Evolutionary conservation across 2,888 invertebrate species (phyloP), one percentile per base, ranked within the genome.

Genomic region (Phengaris alcon): DNA sequence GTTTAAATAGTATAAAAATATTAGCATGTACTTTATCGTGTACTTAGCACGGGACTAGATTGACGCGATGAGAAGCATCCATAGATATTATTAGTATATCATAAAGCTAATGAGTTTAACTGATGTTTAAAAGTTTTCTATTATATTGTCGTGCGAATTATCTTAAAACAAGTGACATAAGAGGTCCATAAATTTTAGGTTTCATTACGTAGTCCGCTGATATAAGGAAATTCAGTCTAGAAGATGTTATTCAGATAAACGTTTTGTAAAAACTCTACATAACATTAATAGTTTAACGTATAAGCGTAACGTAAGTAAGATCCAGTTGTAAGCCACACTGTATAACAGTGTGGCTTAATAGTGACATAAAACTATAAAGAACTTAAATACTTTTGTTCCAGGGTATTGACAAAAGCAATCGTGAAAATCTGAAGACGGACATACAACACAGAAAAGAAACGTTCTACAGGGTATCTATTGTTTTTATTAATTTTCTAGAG

Each of bases 391-490:
- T 15, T 74, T 91, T 93, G 91, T 91, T 92, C 5, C 89, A 93
- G 93, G 86, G 87, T 81, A 93, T 90, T 87, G 92, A 90, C 78
- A 92, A 88, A 79, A 90, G 84, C 76, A 90, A 93, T 80, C 86
- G 93, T 77, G 93, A 91, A 84, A 88, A 89, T 87, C 83, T 93
- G 79, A 93, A 91, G 86, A 93, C 93, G 78, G 92, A 92, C 74
- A 93, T 93, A 87, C 92, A 92, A 80, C 93, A 93, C 82, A 88
- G 93, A 79, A 93, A 93, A 84, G 93, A 93, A 89, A 93, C 90
- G 64, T 93, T 88, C 82, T 93, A 93, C 77, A 88, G 93, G 85
- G 93, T 92, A 59, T 84, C 91, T 82, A 35, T 68, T 13, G 12
- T 55, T n/a, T 6, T 4, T 73, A 22, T 9, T 35, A 35, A 48